Evolutionary conservation across 1,140 invertebrate species (phyloP).

Genomic region (Dreissena rostriformis): DNA sequence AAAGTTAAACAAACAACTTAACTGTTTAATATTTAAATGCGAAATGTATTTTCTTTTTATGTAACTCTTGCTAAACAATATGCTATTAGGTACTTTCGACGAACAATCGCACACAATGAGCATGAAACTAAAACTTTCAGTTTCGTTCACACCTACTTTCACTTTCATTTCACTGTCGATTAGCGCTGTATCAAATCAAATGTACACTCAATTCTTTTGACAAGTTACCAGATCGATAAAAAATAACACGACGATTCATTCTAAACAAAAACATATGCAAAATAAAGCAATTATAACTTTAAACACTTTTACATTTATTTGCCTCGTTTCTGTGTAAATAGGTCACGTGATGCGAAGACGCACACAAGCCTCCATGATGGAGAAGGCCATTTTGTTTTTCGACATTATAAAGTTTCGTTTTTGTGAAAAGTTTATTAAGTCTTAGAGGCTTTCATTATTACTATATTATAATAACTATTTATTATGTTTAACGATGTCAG

Average conservation of each 20-base stretch:
- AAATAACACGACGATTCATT: background rate
- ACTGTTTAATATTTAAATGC: constrained; percentile 2
- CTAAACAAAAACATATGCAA: background rate
- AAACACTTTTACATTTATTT: background rate
- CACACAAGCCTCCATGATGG: background rate
- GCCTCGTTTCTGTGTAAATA: background rate
- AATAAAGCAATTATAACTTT: background rate
- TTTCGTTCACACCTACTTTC: constrained; percentile 21
- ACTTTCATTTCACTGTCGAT: constrained; percentile 10
- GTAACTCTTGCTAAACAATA: no score
- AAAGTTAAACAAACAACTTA: background rate
- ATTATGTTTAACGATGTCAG: background rate
- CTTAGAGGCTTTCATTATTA: background rate
- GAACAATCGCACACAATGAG: background rate
- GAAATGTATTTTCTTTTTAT: background rate
- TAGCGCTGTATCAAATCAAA: background rate
- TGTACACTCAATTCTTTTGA: background rate
- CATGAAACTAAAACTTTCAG: no score
- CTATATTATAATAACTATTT: background rate
- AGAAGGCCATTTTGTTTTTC: background rate
- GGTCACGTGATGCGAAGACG: background rate
- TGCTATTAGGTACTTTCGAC: background rate
- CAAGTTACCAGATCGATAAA: background rate
- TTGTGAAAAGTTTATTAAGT: background rate
- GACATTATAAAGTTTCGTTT: background rate